Evolutionary conservation across 2,797 vertebrate species (phyloP).

Genomic region (Coracias cyanogaster): DNA sequence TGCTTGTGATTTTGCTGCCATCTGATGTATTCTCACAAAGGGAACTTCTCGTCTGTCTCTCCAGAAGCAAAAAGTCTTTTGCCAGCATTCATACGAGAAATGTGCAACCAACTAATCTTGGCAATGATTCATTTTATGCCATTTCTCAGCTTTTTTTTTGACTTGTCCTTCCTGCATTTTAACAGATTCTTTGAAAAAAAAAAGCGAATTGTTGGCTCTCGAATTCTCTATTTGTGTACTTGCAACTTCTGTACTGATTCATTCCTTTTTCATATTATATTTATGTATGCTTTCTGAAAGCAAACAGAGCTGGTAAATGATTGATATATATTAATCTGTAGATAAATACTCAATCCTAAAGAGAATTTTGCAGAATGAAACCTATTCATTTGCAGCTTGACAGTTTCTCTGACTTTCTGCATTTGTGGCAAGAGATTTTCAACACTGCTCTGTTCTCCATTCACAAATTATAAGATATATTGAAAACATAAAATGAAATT

Average conservation of each 20-base stretch:
- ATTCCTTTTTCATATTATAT: background rate
- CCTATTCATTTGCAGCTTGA: background rate
- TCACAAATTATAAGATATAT: background rate
- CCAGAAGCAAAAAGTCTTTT: background rate
- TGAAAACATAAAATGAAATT: background rate
- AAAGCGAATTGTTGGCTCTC: background rate
- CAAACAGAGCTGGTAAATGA: background rate
- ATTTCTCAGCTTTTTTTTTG: background rate
- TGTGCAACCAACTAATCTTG: background rate
- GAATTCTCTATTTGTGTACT: background rate
- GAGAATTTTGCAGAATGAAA: slow-evolving; percentile 4
- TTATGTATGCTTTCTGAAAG: background rate
- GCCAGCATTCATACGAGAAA: background rate
- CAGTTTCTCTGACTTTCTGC: background rate
- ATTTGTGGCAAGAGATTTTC: background rate
- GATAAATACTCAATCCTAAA: background rate
- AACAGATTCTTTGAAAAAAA: background rate
- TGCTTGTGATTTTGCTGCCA: slow-evolving; percentile 9
- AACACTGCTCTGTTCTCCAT: background rate
- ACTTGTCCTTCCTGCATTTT: background rate
- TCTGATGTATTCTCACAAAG: background rate
- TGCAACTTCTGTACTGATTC: background rate
- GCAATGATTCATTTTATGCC: background rate
- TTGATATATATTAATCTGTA: background rate
- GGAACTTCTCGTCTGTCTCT: background rate